Percentiles rank a stretch among this genome's conserved stretches.
phyloP scores from a whole-genome alignment of 2,797 vertebrate species.

The Sebastolobus alascanus region DNA sequence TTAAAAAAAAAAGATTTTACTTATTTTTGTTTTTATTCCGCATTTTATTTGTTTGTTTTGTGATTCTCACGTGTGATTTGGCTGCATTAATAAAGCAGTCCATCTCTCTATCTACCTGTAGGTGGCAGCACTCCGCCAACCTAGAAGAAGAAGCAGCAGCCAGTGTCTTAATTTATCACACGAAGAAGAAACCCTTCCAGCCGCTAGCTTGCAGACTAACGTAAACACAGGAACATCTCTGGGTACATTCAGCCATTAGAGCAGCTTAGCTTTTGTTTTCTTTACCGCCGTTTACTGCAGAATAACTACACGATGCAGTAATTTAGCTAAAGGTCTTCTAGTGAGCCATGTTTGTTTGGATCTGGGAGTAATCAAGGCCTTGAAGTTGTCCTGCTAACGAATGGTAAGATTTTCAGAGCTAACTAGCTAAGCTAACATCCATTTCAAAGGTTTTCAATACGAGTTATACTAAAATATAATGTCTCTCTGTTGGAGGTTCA shows the following conservation, averaged over 20 bases:
- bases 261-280: neutral
- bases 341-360: conserved; percentile 45
- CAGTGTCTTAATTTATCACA: accelerated
- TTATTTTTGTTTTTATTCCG: too few relatives aligned
- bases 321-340: neutral
- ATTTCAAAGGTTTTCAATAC: neutral
- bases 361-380: conserved; percentile 51
- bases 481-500: accelerated
- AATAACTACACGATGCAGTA: conserved; percentile 10
- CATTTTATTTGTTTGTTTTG: too few relatives aligned
- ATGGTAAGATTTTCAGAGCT: conserved; percentile 67
- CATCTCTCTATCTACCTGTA: neutral
- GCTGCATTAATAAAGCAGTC: neutral
- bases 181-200: conserved; percentile 59
- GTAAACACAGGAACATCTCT: conserved; percentile 66
- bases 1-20: too few relatives aligned
- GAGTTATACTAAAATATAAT: neutral
- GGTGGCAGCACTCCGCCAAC: conserved; percentile 32
- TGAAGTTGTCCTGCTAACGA: conserved; percentile 60
- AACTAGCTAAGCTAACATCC: conserved; percentile 32
- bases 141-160: accelerated
- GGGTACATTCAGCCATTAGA: neutral
- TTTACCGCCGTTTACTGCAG: accelerated
- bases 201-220: conserved; percentile 49
- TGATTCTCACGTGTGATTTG: neutral